A percentile compares a stretch with the other conserved stretches of the same genome.
Conservation (phyloP, 2,113 vertebrate species). For the Limnothrissa miodon region DNA sequence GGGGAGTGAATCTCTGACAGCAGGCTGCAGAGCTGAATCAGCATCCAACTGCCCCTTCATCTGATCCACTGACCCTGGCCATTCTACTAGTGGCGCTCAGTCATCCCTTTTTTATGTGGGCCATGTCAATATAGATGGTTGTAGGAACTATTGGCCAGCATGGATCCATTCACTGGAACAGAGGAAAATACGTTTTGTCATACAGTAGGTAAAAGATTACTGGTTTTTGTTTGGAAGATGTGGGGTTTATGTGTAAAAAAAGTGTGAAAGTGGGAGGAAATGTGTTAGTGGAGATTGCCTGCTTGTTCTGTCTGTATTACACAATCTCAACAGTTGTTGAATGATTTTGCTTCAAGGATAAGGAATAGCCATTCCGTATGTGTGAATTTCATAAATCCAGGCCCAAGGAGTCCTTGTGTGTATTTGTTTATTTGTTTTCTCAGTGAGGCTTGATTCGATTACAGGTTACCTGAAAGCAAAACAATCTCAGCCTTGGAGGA, state of each 20-base stretch:
- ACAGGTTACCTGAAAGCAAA: neutral
- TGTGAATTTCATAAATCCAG: neutral
- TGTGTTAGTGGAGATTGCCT: neutral
- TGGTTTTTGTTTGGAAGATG: too few relatives aligned
- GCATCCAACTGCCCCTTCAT: neutral
- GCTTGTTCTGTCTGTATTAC: neutral
- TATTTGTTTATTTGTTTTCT: neutral
- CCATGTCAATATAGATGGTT: slow-evolving; percentile 10
- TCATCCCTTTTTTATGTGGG: neutral
- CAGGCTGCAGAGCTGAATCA: slow-evolving; percentile 5
- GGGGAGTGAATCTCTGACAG: neutral
- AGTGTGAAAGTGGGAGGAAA: too few relatives aligned
- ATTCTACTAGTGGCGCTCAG: neutral
- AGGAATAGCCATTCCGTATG: neutral
- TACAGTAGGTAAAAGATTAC: too few relatives aligned
- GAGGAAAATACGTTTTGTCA: neutral
- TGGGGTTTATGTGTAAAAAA: too few relatives aligned
- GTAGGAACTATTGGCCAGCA: neutral
- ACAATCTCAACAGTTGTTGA: neutral
- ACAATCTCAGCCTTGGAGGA: neutral
- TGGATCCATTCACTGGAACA: neutral
- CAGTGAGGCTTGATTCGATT: neutral
- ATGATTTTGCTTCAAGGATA: neutral
- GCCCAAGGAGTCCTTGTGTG: neutral
- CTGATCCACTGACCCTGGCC: neutral